Evolutionary conservation across 1,140 invertebrate species (phyloP), one percentile per base, ranked within the genome.

Genomic region (Scaptomyza montana): DNA sequence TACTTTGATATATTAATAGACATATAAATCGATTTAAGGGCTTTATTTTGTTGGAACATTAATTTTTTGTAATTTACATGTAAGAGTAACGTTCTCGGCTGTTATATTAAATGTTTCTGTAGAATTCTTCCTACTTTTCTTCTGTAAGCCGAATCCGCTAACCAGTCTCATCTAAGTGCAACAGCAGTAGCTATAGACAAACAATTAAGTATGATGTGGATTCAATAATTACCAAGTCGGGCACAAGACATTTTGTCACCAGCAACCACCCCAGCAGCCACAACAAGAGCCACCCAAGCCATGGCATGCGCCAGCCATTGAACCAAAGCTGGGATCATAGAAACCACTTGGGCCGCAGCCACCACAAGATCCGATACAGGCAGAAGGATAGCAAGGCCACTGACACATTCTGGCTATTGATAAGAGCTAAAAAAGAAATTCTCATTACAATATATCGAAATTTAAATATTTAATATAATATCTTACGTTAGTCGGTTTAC

Each of bases 61-160:
- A 43, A 12, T n/a, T n/a, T 43, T n/a, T 43, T n/a, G 12, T 5
- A 3, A 43, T 3, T 0, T 43, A n/a, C 12, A 4, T 5, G 21
- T n/a, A 6, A 50, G 5, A n/a, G 10, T n/a, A 50, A 25, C 10
- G 25, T 3, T 6, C 47, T 21, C 21, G 7, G 3, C 4, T 53
- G 16, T 10, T 41, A 41, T 25, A 43, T 41, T 25, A 56, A 39
- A 12, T 16, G 13, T 9, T 39, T 7, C 10, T 2, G 25, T 63
- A 33, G 21, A n/a, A 57, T 33, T 59, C 45, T 63, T 70, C 65
- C 72, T 55, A 6, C 21, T 50, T 59, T 69, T 74, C 53, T 70
- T 70, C 59, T 59, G 59, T 13, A 55, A 49, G 43, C 74, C 47
- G 36, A 13, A 55, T 30, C 50, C n/a, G 6, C 19, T 39, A 21